These are phyloP conservation scores for Carlito syrichta DNA, from an alignment of 2,113 vertebrate genomes.

Conservation along the genomic window DNA sequence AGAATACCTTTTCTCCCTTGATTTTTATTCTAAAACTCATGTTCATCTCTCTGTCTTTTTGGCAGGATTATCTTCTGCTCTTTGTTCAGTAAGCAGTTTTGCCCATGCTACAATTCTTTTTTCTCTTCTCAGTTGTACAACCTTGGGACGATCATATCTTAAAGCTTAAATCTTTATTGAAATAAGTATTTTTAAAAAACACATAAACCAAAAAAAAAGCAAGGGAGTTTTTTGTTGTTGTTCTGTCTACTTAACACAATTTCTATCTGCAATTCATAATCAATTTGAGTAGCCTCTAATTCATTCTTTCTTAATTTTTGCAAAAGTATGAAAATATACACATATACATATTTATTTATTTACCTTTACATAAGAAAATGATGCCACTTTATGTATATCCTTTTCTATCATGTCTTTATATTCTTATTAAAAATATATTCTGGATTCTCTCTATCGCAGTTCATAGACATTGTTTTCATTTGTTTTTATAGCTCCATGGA, in stretches of 20 bases:
- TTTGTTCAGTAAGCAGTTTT: background rate
- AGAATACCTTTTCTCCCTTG: background rate
- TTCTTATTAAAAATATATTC: background rate
- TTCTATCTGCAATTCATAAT: too few relatives aligned
- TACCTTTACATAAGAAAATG: background rate
- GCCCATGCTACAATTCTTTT: rapidly evolving
- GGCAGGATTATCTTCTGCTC: background rate
- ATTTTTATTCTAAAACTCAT: background rate
- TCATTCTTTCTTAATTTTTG: background rate
- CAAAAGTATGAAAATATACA: background rate
- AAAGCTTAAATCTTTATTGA: background rate
- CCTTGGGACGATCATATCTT: background rate
- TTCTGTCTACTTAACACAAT: too few relatives aligned
- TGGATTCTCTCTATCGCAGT: background rate
- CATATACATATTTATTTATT: background rate
- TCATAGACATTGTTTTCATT: background rate
- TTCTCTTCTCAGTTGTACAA: background rate
- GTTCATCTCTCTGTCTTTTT: background rate
- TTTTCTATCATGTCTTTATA: background rate
- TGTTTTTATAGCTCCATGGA: background rate
- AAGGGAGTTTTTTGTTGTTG: too few relatives aligned
- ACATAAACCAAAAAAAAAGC: background rate
- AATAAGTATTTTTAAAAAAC: background rate
- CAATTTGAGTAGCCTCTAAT: background rate
- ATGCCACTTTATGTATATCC: background rate